These are phyloP conservation scores for Botia almorhae DNA, from an alignment of 2,797 vertebrate genomes.

Conservation along the genomic window DNA sequence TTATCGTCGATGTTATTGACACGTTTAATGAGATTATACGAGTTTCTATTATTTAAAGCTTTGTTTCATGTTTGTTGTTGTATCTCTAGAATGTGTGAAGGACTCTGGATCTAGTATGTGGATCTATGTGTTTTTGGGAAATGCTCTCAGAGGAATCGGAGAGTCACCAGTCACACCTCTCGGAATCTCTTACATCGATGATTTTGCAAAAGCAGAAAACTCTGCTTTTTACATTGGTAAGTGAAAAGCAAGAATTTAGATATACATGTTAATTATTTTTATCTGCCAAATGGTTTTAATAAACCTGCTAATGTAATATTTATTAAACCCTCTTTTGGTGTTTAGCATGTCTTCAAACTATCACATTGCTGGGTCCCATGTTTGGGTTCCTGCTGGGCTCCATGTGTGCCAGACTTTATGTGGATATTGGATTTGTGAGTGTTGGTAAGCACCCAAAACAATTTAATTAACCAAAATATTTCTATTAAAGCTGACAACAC, in stretches of 20 bases:
- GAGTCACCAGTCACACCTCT: conserved; percentile 91
- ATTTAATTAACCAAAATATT: not conserved
- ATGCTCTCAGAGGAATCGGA: conserved; percentile 90
- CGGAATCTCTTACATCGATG: conserved; percentile 94
- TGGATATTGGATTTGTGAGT: conserved; percentile 79
- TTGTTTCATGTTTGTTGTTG: not conserved
- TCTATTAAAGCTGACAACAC: too few species aligned
- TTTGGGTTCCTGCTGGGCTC: conserved; percentile 81
- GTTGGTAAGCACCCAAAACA: conserved; percentile 65
- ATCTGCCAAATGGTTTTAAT: not conserved
- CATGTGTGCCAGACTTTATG: conserved; percentile 78
- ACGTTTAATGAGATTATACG: too few species aligned
- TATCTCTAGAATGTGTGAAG: conserved; percentile 78
- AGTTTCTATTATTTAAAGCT: not conserved
- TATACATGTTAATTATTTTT: not conserved
- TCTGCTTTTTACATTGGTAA: conserved; percentile 93
- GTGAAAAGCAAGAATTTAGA: not conserved
- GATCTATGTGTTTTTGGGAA: conserved; percentile 91
- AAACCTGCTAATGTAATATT: not conserved
- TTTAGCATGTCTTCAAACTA: conserved; percentile 82
- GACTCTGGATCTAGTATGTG: conserved; percentile 87
- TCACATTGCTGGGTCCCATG: conserved; percentile 78
- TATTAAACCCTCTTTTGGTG: not conserved
- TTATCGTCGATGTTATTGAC: too few species aligned
- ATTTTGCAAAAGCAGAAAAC: conserved; percentile 89